These are phyloP conservation scores for Neomicropteryx cornuta DNA, from an alignment of 1,140 invertebrate species.

Conservation along the genomic window DNA sequence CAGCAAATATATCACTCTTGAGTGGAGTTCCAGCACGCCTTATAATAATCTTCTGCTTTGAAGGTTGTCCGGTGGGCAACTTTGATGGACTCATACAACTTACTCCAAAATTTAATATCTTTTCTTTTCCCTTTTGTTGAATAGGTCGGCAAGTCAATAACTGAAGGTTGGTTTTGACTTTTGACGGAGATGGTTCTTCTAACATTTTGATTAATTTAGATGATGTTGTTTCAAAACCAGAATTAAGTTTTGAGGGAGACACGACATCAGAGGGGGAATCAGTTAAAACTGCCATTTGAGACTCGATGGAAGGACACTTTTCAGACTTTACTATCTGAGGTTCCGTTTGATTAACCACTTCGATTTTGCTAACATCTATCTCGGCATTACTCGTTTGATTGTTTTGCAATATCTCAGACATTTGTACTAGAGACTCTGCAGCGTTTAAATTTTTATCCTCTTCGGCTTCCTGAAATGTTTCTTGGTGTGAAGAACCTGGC, in stretches of 20 bases:
- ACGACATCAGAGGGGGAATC: slow-evolving; percentile 2
- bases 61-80: slow-evolving; percentile 20
- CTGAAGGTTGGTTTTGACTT: no score
- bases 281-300: slow-evolving; percentile 9
- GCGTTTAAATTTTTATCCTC: slow-evolving; percentile 36
- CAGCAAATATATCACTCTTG: slow-evolving; percentile 16
- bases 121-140: slow-evolving; percentile 32
- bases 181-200: slow-evolving; percentile 28
- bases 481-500: slow-evolving; percentile 12
- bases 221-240: slow-evolving; percentile 13
- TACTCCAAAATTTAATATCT: slow-evolving; percentile 35
- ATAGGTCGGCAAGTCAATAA: no score
- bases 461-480: slow-evolving; percentile 14
- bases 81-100: slow-evolving; percentile 14
- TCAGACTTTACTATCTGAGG: no score
- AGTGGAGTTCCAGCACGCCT: slow-evolving; percentile 22
- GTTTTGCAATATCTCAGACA: slow-evolving; percentile 29
- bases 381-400: neutral
- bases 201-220: slow-evolving; percentile 37
- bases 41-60: slow-evolving; percentile 37
- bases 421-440: slow-evolving; percentile 34
- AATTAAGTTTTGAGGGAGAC: neutral
- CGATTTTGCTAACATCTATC: neutral
- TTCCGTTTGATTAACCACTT: no score
- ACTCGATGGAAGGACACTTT: no score